phyloP scores from a whole-genome alignment of 2,797 vertebrate species.

The Cygnus olor region DNA sequence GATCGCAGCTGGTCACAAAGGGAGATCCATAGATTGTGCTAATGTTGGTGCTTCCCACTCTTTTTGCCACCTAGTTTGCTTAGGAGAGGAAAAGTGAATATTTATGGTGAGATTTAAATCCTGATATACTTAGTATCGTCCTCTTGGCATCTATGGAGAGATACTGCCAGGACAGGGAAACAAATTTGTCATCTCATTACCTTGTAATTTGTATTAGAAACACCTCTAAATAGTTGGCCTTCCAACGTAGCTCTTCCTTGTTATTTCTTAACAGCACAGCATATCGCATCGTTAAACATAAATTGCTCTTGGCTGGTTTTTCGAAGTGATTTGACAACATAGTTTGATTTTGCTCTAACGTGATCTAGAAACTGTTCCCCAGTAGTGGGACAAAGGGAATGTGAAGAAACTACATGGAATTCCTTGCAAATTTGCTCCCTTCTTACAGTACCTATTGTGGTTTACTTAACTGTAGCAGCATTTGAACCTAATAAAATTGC shows the following conservation, averaged over 20 bases:
- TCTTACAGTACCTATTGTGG: neutral
- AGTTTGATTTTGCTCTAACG: conserved; percentile 35
- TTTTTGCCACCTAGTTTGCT: neutral
- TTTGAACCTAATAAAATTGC: no score
- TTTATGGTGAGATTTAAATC: neutral
- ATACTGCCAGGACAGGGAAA: neutral
- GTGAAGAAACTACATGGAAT: neutral
- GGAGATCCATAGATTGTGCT: neutral
- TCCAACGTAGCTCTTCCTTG: neutral
- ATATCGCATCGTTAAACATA: neutral
- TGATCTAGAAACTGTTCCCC: conserved; percentile 32
- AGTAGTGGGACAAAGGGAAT: conserved; percentile 2
- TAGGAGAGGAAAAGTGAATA: neutral
- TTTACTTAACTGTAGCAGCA: neutral
- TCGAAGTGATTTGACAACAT: conserved; percentile 40
- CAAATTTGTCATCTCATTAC: neutral
- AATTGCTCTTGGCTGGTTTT: conserved; percentile 49
- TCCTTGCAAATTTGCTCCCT: conserved; percentile 7
- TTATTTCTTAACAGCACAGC: conserved; percentile 4
- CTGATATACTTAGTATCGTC: neutral
- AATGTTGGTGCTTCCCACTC: neutral
- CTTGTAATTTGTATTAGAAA: neutral
- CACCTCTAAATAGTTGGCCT: neutral
- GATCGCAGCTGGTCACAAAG: neutral
- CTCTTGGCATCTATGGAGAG: neutral